Conservation (phyloP, 2,888 invertebrate species). For the Phortica okadai region DNA sequence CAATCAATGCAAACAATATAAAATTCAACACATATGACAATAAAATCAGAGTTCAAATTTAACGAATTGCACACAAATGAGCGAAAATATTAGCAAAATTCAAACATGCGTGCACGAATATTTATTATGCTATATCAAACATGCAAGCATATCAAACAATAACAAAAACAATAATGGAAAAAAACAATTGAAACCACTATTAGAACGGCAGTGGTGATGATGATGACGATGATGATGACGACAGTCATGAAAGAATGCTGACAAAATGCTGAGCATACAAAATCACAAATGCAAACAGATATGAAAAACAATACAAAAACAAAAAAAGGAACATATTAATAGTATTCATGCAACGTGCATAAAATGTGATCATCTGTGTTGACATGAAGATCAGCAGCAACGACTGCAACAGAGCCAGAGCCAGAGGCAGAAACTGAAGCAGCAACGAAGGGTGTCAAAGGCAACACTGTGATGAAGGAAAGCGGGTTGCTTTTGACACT, state of each 20-base stretch:
- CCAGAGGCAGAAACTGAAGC: slow-evolving; percentile 56
- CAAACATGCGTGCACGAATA: slow-evolving; percentile 35
- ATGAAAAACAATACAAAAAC: slow-evolving; percentile 29
- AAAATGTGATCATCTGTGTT: slow-evolving; percentile 77
- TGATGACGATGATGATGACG: background rate
- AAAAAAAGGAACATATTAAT: slow-evolving; percentile 24
- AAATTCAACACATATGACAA: slow-evolving; percentile 66
- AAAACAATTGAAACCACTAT: background rate
- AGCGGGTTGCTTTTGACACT: background rate
- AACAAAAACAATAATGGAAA: background rate
- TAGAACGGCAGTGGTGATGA: background rate
- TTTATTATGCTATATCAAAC: slow-evolving; percentile 29
- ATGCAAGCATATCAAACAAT: background rate
- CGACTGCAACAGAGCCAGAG: slow-evolving; percentile 38
- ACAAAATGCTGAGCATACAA: slow-evolving; percentile 25
- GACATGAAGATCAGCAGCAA: slow-evolving; percentile 74
- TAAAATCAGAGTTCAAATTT: slow-evolving; percentile 61
- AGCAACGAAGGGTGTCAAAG: slow-evolving; percentile 30
- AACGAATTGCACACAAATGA: slow-evolving; percentile 40
- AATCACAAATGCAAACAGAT: slow-evolving; percentile 63
- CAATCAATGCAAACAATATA: slow-evolving; percentile 64
- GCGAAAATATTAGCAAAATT: slow-evolving; percentile 44
- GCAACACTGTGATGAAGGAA: slow-evolving; percentile 28
- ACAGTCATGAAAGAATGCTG: slow-evolving; percentile 8
- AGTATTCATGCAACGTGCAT: slow-evolving; percentile 50